Percentiles rank a stretch among this genome's conserved stretches.
Evolutionary conservation across 1,140 invertebrate genomes (phyloP).

Genomic region (Zaprionus davidi): DNA sequence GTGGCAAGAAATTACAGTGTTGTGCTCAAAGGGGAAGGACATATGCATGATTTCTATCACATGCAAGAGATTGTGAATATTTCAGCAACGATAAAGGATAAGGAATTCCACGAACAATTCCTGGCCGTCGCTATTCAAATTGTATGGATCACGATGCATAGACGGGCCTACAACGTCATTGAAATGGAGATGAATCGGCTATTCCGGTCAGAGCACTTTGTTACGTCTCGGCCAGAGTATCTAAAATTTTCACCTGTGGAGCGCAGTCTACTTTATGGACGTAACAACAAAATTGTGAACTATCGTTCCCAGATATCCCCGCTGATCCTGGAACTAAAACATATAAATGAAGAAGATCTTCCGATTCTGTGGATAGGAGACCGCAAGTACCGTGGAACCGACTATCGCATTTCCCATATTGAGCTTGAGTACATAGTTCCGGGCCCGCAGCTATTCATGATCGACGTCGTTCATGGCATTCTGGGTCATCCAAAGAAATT

Average conservation of each 20-base stretch:
- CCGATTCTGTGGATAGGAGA: slow-evolving; percentile 80
- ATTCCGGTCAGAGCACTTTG: slow-evolving; percentile 78
- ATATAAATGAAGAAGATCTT: slow-evolving; percentile 60
- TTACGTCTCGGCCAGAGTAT: slow-evolving; percentile 42
- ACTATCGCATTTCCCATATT: slow-evolving; percentile 61
- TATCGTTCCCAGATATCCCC: slow-evolving; percentile 74
- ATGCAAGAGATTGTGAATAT: slow-evolving; percentile 67
- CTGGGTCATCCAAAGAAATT: slow-evolving; percentile 71
- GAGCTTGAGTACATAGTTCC: slow-evolving; percentile 78
- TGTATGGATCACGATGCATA: slow-evolving; percentile 74
- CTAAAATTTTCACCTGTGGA: slow-evolving; percentile 59
- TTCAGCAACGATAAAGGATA: slow-evolving; percentile 63
- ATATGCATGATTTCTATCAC: slow-evolving; percentile 66
- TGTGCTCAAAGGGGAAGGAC: slow-evolving; percentile 66
- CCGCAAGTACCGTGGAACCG: slow-evolving; percentile 75
- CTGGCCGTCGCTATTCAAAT: slow-evolving; percentile 68
- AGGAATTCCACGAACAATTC: slow-evolving; percentile 71
- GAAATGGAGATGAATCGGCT: slow-evolving; percentile 77
- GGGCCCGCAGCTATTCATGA: slow-evolving; percentile 65
- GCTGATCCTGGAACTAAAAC: slow-evolving; percentile 64
- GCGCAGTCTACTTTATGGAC: slow-evolving; percentile 66
- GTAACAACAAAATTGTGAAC: slow-evolving; percentile 63
- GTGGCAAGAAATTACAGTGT: slow-evolving; percentile 75
- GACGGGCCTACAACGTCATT: slow-evolving; percentile 69
- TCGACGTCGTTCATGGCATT: slow-evolving; percentile 74